These are phyloP conservation scores for Ectemnius cavifrons DNA, from an alignment of 2,888 invertebrate genomes.

Conservation along the genomic window DNA sequence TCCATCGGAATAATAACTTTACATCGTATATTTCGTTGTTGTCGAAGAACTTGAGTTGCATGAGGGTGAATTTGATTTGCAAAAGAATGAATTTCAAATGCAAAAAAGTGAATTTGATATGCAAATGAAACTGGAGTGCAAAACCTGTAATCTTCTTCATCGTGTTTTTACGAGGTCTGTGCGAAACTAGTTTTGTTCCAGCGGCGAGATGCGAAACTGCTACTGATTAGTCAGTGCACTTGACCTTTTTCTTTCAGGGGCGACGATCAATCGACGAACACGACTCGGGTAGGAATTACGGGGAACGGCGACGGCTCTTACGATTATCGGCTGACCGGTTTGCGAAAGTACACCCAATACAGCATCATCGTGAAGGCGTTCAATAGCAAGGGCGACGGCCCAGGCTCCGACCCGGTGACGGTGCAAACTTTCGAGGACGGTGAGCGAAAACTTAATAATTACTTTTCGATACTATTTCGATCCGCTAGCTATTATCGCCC, in stretches of 20 bases:
- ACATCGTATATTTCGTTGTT: no score
- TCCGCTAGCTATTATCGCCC: neutral
- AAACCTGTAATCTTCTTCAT: no score
- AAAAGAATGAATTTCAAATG: no score
- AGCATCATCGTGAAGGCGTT: constrained; percentile 92
- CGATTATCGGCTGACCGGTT: constrained; percentile 82
- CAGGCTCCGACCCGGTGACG: constrained; percentile 88
- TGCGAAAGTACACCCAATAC: constrained; percentile 89
- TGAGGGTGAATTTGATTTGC: no score
- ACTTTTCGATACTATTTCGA: constrained; percentile 1
- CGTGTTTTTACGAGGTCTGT: no score
- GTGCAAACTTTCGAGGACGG: constrained; percentile 91
- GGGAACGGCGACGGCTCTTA: constrained; percentile 78
- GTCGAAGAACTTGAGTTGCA: no score
- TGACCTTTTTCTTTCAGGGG: constrained; percentile 60
- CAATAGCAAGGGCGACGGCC: constrained; percentile 91
- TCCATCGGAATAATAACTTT: no score
- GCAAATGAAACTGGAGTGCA: no score
- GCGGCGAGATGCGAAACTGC: no score
- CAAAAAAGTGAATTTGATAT: no score
- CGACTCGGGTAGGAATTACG: constrained; percentile 74
- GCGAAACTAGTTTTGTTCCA: no score
- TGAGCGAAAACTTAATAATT: constrained; percentile 73
- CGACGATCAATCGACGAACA: constrained; percentile 70
- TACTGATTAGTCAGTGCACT: neutral